Conservation (phyloP, 2,888 invertebrate genomes). For the Aphelenchoides bicaudatus region DNA sequence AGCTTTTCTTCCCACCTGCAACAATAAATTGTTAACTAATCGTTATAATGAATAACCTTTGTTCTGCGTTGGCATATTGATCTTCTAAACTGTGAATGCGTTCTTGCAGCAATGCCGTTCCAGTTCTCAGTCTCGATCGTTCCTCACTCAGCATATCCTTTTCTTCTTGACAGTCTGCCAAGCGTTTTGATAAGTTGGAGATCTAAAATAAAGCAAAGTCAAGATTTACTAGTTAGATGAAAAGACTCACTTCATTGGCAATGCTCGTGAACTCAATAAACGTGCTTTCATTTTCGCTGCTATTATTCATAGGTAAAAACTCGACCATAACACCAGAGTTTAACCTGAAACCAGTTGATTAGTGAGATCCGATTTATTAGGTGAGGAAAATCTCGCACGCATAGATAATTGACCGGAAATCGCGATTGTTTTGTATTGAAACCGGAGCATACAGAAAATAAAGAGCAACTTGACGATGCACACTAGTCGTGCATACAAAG, state of each 20-base stretch:
- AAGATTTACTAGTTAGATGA: neutral
- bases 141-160: slow-evolving; percentile 47
- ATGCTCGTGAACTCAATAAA: slow-evolving; percentile 10
- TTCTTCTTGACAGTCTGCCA: slow-evolving; percentile 54
- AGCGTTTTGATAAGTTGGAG: slow-evolving; percentile 47
- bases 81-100: slow-evolving; percentile 55
- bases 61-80: slow-evolving; percentile 43
- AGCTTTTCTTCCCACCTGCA: slow-evolving; percentile 46
- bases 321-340: no score
- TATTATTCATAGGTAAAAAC: no score
- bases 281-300: slow-evolving; percentile 41
- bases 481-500: no score
- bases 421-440: no score
- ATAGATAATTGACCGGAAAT: no score
- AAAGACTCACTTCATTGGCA: slow-evolving; percentile 3
- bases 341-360: no score
- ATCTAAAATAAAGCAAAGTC: slow-evolving; percentile 35
- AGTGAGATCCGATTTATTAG: no score
- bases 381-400: no score
- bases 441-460: no score
- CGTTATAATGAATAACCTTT: neutral
- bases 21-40: neutral
- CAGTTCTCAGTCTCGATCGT: slow-evolving; percentile 48
- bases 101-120: slow-evolving; percentile 58
- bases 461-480: no score